Percentiles rank a stretch among this genome's conserved stretches.
Conservation (phyloP, 2,113 vertebrate species). For the Catharus minimus region DNA sequence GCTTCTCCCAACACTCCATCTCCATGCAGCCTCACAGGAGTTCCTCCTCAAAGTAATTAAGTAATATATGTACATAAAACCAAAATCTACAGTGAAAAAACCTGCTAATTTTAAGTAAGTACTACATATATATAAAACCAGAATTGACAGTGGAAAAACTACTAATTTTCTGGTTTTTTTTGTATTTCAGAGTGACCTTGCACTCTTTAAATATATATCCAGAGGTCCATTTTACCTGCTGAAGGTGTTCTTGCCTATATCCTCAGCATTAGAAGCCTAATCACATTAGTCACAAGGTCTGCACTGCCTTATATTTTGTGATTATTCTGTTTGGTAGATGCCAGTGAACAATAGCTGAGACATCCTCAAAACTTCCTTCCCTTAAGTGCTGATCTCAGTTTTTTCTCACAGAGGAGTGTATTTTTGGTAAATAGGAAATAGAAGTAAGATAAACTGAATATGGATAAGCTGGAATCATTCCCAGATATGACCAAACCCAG, state of each 20-base stretch:
- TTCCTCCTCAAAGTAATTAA: not conserved
- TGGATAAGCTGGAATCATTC: not conserved
- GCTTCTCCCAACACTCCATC: not conserved
- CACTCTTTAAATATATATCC: not conserved
- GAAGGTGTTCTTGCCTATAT: not conserved
- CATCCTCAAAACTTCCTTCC: not conserved
- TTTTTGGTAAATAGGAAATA: not conserved
- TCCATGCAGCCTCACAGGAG: not conserved
- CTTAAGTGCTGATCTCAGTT: not conserved
- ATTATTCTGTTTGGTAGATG: not conserved
- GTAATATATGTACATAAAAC: not conserved
- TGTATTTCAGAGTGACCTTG: not conserved
- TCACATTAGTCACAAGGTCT: not conserved
- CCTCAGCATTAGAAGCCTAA: not conserved
- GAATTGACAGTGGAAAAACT: not conserved
- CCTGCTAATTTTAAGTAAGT: not conserved
- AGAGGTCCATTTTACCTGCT: not conserved
- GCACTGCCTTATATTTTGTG: not conserved
- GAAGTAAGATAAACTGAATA: not conserved
- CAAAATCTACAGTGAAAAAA: not conserved
- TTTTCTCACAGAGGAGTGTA: not conserved
- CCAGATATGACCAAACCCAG: not conserved
- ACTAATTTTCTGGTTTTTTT: not conserved
- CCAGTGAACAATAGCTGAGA: not conserved
- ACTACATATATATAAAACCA: not conserved